Base-by-base conservation (phyloP, 2,797 vertebrate species). In the Dromococcyx pavoninus region DNA sequence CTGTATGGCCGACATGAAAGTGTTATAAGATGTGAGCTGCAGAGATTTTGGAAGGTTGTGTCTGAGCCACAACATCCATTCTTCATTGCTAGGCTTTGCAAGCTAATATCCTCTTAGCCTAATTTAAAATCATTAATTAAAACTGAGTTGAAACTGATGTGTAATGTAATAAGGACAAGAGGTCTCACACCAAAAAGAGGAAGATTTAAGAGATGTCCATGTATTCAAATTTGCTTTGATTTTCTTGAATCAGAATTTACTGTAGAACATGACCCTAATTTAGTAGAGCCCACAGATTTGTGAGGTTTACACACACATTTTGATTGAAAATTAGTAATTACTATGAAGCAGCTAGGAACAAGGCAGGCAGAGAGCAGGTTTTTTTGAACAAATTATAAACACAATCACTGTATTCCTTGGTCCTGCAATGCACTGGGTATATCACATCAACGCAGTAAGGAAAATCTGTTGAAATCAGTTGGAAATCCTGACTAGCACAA, bases 31-130 rank as follows among this genome's bases (percentile, higher is more conserved):
- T 86, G 92, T 60, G 89, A 96, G 92, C 91, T 76, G 90, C 83
- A 82, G 88, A 97, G 94, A 97, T 95, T 96, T 97, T 96, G 95
- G 94, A 95, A 97, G 96, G 91, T 96, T 96, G 87, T 96, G 94
- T 97, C 97, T 97, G 95, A 97, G 94, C 94, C 95, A 94, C 91
- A 84, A 83, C 81, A 92, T 71, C 89, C 93, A 95, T 94, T 92
- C 93, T 90, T 61, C 93, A 89, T 91, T 80, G 82, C 86, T 95
- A 87, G 80, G 94, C 88, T 96, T 93, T 94, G 91, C 89, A 67
- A 96, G 88, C 94, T 98, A 98, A 98, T 98, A 98, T 97, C 97
- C 97, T 97, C 98, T 98, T 98, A 98, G 97, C 98, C 98, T 98
- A 97, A 97, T 98, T 98, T 97, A 91, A 69, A 75, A 96, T 77